Evolutionary conservation across 2,888 invertebrate species (phyloP).

Genomic region (Dione vanillae): DNA sequence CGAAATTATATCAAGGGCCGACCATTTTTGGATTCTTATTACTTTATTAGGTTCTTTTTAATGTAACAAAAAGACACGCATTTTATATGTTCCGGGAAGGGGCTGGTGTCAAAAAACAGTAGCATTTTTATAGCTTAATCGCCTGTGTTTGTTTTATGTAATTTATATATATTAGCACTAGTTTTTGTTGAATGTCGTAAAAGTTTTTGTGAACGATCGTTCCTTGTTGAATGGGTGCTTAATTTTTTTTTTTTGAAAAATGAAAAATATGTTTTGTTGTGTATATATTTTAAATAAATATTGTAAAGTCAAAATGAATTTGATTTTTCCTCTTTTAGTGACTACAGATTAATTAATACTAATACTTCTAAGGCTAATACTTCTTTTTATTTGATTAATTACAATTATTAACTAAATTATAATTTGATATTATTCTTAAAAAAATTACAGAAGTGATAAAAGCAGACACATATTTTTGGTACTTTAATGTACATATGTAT

Average conservation of each 20-base stretch:
- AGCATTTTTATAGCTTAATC: slow-evolving; percentile 81
- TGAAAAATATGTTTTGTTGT: not conserved
- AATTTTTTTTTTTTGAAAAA: not conserved
- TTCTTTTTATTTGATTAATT: too few species aligned
- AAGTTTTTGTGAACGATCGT: slow-evolving; percentile 41
- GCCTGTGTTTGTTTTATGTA: slow-evolving; percentile 67
- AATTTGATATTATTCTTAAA: too few species aligned
- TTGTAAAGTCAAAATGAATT: too few species aligned
- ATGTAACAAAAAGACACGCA: slow-evolving; percentile 77
- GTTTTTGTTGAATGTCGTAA: slow-evolving; percentile 56
- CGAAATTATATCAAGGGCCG: slow-evolving; percentile 74
- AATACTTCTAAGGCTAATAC: too few species aligned
- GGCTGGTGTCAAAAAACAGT: slow-evolving; percentile 80
- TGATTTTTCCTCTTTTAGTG: too few species aligned
- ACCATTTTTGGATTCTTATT: slow-evolving; percentile 75
- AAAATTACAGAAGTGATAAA: too few species aligned
- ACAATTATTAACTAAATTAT: too few species aligned
- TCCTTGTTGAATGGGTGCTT: slow-evolving; percentile 1
- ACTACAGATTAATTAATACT: too few species aligned
- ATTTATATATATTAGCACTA: slow-evolving; percentile 62
- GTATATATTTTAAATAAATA: too few species aligned
- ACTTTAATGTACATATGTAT: too few species aligned
- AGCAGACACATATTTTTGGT: too few species aligned
- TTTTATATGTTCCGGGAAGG: slow-evolving; percentile 76
- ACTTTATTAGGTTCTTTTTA: slow-evolving; percentile 80